Evolutionary conservation across 2,797 vertebrate genomes (phyloP).

Genomic region (Catostomus latipinnis): DNA sequence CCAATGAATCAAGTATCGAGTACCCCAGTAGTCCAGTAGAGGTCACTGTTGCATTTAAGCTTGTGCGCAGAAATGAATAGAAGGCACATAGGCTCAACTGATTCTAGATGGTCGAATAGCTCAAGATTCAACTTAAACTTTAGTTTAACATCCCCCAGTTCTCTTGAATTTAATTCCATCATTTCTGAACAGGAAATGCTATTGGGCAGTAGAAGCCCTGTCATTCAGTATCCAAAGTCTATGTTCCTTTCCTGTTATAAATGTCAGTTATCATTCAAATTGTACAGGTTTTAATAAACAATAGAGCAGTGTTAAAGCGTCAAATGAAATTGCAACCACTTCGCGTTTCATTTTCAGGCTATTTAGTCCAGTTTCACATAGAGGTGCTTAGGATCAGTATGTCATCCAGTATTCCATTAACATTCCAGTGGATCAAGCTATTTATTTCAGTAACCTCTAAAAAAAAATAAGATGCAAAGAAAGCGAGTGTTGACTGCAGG

Average conservation of each 20-base stretch:
- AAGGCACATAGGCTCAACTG: not conserved
- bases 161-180: conserved; percentile 37
- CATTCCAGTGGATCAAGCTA: not conserved
- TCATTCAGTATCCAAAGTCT: conserved; percentile 27
- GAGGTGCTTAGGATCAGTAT: not conserved
- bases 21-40: conserved; percentile 45
- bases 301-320: conserved; percentile 25
- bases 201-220: conserved; percentile 35
- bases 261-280: conserved; percentile 44
- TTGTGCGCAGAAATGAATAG: conserved; percentile 29
- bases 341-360: conserved; percentile 22
- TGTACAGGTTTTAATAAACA: conserved; percentile 43
- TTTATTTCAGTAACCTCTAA: not conserved
- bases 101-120: too few relatives aligned
- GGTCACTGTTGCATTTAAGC: conserved; percentile 54
- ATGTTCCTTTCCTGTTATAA: conserved; percentile 34
- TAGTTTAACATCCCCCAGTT: not conserved
- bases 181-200: conserved; percentile 34
- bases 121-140: too few relatives aligned
- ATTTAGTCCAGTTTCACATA: conserved; percentile 6
- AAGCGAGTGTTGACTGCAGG: too few relatives aligned
- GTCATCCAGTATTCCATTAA: too few relatives aligned
- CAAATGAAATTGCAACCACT: conserved; percentile 17
- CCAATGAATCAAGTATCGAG: not conserved
- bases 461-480: too few relatives aligned